Conservation (phyloP, 2,888 invertebrate genomes). For the Danaus chrysippus region DNA sequence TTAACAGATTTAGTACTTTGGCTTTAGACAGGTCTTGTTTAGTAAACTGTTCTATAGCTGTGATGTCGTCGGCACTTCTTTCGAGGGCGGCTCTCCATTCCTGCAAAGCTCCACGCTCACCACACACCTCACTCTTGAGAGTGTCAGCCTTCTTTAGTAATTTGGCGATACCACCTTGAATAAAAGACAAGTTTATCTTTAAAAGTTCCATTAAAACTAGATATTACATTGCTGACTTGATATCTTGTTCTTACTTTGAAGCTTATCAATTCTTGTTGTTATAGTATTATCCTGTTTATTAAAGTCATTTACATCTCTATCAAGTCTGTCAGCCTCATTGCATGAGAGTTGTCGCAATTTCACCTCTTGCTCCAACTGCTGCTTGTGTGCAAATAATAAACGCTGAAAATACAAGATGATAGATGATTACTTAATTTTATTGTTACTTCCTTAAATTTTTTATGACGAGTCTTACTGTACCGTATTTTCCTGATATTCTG, state of each 20-base stretch:
- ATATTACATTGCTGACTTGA: not conserved
- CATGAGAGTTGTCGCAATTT: constrained; percentile 75
- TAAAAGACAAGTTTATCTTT: not conserved
- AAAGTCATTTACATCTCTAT: constrained; percentile 65
- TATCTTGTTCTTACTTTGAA: constrained; percentile 50
- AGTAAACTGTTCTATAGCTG: constrained; percentile 84
- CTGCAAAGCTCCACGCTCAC: constrained; percentile 82
- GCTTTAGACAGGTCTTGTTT: constrained; percentile 84
- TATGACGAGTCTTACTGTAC: constrained; percentile 42
- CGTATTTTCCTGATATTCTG: constrained; percentile 73
- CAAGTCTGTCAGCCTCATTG: constrained; percentile 66
- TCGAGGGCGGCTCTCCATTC: constrained; percentile 86
- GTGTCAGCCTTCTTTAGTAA: constrained; percentile 80
- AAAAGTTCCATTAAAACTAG: not conserved
- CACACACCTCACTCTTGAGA: constrained; percentile 82
- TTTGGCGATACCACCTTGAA: constrained; percentile 72
- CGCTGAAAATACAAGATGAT: constrained; percentile 61
- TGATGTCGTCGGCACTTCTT: constrained; percentile 83
- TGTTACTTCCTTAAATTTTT: not conserved
- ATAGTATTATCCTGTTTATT: constrained; percentile 70
- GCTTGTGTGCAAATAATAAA: constrained; percentile 82
- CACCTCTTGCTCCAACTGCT: constrained; percentile 84
- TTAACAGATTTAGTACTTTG: constrained; percentile 55
- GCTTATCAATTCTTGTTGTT: constrained; percentile 56
- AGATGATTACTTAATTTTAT: not conserved